phyloP scores from a whole-genome alignment of 2,797 vertebrate species.

The Rhyacichthys aspro region DNA sequence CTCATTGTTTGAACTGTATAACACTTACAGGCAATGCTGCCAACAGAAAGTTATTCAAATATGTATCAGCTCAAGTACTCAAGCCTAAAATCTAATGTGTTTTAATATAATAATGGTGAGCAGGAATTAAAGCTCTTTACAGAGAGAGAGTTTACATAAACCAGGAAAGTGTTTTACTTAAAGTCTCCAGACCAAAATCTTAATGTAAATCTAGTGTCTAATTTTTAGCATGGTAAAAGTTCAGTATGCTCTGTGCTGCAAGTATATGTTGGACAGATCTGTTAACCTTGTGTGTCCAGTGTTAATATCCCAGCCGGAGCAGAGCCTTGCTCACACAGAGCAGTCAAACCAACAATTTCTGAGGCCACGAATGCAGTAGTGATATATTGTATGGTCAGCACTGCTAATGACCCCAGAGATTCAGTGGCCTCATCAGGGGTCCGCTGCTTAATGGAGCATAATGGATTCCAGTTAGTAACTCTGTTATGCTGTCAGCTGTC shows the following conservation, averaged over 20 bases:
- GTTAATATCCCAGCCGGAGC: slow-evolving; percentile 27
- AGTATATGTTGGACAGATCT: neutral
- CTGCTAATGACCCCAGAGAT: slow-evolving; percentile 58
- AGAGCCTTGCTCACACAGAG: slow-evolving; percentile 12
- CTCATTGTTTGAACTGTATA: no score
- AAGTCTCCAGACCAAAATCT: no score
- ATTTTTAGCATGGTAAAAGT: no score
- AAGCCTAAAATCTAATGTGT: no score
- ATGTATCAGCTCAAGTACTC: no score
- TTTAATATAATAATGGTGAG: slow-evolving; percentile 3
- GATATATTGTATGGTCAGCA: slow-evolving; percentile 60
- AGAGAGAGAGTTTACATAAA: no score
- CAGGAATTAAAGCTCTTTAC: slow-evolving; percentile 8
- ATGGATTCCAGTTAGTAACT: slow-evolving; percentile 57
- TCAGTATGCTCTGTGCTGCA: no score
- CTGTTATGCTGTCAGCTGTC: slow-evolving; percentile 42
- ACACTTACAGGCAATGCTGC: no score
- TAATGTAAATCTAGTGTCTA: no score
- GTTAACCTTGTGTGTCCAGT: slow-evolving; percentile 7
- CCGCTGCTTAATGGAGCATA: slow-evolving; percentile 68
- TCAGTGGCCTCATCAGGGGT: slow-evolving; percentile 40
- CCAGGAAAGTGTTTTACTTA: no score
- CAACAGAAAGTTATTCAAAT: no score
- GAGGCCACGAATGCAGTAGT: slow-evolving; percentile 34
- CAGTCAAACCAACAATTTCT: slow-evolving; percentile 51